These are phyloP conservation scores for Leucania comma DNA, from an alignment of 2,888 invertebrate species.

Conservation along the genomic window DNA sequence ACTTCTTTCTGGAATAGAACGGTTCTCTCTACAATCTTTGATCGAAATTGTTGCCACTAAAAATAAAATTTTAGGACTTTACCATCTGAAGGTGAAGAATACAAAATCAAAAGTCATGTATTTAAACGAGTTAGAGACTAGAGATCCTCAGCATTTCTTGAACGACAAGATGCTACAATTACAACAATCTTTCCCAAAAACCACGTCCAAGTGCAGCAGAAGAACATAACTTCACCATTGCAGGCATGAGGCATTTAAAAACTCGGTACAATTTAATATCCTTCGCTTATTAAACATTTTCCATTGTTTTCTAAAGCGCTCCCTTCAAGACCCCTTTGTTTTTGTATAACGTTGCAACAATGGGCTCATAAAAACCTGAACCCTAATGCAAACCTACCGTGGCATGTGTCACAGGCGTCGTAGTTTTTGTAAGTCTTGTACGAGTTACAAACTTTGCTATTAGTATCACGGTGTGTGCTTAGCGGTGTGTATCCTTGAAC, in stretches of 20 bases:
- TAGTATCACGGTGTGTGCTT: not conserved
- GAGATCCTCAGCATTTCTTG: too few relatives aligned
- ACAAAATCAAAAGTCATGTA: too few relatives aligned
- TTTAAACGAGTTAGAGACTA: too few relatives aligned
- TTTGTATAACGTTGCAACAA: conserved; percentile 24
- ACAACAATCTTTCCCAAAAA: too few relatives aligned
- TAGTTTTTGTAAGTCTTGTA: not conserved
- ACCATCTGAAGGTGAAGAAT: too few relatives aligned
- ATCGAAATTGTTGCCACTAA: not conserved
- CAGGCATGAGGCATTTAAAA: conserved; percentile 2
- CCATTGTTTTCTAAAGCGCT: conserved; percentile 38
- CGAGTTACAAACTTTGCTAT: not conserved
- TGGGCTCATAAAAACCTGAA: conserved; percentile 39
- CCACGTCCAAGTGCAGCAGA: not conserved
- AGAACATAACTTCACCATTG: conserved; percentile 7
- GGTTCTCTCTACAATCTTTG: not conserved
- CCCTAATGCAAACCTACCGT: conserved; percentile 7
- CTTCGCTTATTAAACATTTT: conserved; percentile 37
- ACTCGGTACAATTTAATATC: conserved; percentile 11
- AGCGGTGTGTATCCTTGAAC: conserved; percentile 33
- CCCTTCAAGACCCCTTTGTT: conserved; percentile 32
- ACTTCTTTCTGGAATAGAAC: not conserved
- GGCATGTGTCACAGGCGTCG: conserved; percentile 14
- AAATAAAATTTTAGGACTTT: not conserved
- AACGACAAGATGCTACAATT: too few relatives aligned